These are phyloP conservation scores for Oikopleura vanhoeffeni DNA, from an alignment of 23 tunicate species.

Conservation along the genomic window DNA sequence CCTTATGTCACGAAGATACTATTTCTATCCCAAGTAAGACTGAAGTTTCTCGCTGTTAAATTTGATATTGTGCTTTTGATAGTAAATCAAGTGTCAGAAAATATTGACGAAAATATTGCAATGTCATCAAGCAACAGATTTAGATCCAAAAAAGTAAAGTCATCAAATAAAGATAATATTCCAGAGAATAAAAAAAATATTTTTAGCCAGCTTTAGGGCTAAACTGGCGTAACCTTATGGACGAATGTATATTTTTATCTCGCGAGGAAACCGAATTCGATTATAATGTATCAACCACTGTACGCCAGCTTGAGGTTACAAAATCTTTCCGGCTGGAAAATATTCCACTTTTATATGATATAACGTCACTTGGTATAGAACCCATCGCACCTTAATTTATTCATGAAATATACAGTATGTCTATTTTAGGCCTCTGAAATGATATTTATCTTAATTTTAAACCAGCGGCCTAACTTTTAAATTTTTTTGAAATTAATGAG, in stretches of 20 bases:
- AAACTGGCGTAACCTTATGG: not conserved
- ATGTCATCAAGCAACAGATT: not conserved
- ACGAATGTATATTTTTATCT: conserved; percentile 4
- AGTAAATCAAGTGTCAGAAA: conserved; percentile 1
- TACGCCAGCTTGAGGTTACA: not conserved
- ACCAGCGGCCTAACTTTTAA: no score
- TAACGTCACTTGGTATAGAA: no score
- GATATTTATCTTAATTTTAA: no score
- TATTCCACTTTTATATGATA: not conserved
- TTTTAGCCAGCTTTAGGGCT: not conserved
- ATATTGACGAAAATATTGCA: not conserved
- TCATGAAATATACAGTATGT: no score
- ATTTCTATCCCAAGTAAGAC: no score
- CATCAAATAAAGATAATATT: not conserved
- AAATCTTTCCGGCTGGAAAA: not conserved
- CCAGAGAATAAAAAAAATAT: not conserved
- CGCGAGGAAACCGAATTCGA: not conserved
- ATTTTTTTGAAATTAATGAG: no score
- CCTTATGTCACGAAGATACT: no score
- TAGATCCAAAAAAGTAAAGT: not conserved
- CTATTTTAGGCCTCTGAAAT: no score
- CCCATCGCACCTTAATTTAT: no score
- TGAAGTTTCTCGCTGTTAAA: not conserved
- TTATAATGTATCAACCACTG: no score
- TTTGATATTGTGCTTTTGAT: not conserved